Evolutionary conservation across 2,888 invertebrate genomes (phyloP), one percentile per base, ranked within the genome.

Genomic region (Poecilus cupreus): DNA sequence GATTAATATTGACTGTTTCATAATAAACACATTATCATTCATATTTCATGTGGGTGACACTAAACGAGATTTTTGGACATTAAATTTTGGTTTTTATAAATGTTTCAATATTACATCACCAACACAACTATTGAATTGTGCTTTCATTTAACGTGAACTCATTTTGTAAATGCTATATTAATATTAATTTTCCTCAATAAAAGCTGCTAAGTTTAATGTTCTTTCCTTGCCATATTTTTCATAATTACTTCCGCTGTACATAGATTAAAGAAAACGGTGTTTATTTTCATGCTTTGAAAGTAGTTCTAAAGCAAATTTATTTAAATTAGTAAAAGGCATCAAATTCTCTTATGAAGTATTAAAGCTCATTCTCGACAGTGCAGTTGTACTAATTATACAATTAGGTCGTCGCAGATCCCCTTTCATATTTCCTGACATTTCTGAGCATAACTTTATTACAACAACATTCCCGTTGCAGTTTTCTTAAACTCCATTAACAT

Each of bases 401-500:
- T 54, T 54, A 54, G 6, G 3, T 20, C 11, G 22, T 54, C 8
- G 11, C 3, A 4, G 54, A 32, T 3, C 5, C 8, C 6, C 16
- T 10, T 51, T 51, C 51, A 51, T 51, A 20, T 51, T 57, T 57
- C n/a, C 0, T 11, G 22, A 57, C 22, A 57, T 24, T 57, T 22
- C 57, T 4, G 57, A 57, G 57, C 26, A 13, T 24, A 57, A 57
- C 22, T 57, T 57, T n/a, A 60, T 60, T 60, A 26, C 60, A 22
- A 51, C n/a, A n/a, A 49, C 16, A 24, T 60, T 26, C n/a, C 54
- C 24, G 13, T 4, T 43, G 13, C 43, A 26, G 26, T 60, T 60
- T 60, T 60, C 60, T 26, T 60, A 60, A 60, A 60, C n/a, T 32
- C 24, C 60, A 60, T 60, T 60, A 60, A n/a, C 26, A 60, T 60